Evolutionary conservation across 2,797 vertebrate species (phyloP).

Genomic region (Neopelma chrysocephalum): DNA sequence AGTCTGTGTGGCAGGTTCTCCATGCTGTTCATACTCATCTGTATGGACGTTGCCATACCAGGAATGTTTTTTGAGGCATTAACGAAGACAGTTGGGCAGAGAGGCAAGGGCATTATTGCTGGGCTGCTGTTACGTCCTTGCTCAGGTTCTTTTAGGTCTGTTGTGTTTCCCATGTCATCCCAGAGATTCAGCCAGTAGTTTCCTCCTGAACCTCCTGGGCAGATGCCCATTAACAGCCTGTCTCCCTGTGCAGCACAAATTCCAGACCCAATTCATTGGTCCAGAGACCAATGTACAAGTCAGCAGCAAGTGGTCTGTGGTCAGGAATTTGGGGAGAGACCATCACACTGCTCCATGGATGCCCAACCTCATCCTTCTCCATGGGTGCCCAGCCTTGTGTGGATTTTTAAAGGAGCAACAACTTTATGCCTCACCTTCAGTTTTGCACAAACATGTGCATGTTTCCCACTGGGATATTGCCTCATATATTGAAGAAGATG

Average conservation of each 20-base stretch:
- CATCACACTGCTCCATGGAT: not conserved
- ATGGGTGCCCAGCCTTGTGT: not conserved
- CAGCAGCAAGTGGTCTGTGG: not conserved
- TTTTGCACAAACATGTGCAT: rapidly evolving
- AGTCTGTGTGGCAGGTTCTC: not conserved
- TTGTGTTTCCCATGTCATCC: not conserved
- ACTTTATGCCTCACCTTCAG: not conserved
- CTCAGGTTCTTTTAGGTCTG: not conserved
- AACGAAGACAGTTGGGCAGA: not conserved
- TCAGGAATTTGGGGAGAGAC: not conserved
- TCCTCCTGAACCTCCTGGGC: not conserved
- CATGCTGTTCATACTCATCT: rapidly evolving
- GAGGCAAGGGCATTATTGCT: not conserved
- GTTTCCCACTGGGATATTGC: not conserved
- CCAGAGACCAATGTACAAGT: not conserved
- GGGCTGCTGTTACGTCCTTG: not conserved
- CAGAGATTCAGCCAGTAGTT: not conserved
- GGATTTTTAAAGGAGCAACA: not conserved
- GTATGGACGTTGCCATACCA: rapidly evolving
- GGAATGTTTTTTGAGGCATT: not conserved
- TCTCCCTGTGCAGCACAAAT: not conserved
- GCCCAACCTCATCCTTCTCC: not conserved
- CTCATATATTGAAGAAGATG: not conserved
- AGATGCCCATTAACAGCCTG: not conserved
- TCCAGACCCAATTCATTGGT: not conserved